phyloP scores from a whole-genome alignment of 2,797 vertebrate genomes.

The Diglossa cyanea region DNA sequence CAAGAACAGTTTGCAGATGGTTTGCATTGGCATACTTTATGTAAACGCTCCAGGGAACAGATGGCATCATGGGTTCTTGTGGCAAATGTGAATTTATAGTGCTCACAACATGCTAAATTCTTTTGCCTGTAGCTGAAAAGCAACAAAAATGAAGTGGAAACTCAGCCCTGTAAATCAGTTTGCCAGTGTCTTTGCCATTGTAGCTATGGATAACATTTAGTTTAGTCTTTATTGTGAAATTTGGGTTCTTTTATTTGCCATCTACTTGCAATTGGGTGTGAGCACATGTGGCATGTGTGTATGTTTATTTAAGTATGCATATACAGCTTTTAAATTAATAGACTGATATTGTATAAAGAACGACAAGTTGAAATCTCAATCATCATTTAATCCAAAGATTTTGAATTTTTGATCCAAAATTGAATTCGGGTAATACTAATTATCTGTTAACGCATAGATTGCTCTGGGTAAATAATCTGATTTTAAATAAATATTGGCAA shows the following conservation, averaged over 20 bases:
- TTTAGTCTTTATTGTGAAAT: not conserved
- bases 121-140: slow-evolving; percentile 67
- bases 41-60: slow-evolving; percentile 74
- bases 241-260: slow-evolving; percentile 29
- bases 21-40: slow-evolving; percentile 71
- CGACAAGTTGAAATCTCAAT: not conserved
- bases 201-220: slow-evolving; percentile 39
- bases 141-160: slow-evolving; percentile 41
- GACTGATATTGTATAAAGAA: not conserved
- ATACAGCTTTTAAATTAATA: slow-evolving; percentile 48
- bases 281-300: not conserved
- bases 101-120: slow-evolving; percentile 44
- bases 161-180: slow-evolving; percentile 51
- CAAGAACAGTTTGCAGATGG: slow-evolving; percentile 72
- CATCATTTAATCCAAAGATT: slow-evolving; percentile 6
- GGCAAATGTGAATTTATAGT: slow-evolving; percentile 73
- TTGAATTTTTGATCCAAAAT: slow-evolving; percentile 24
- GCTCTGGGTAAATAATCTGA: not conserved
- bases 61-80: slow-evolving; percentile 68
- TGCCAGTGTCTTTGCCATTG: slow-evolving; percentile 21
- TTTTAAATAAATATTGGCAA: not conserved
- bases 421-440: not conserved
- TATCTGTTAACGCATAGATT: not conserved
- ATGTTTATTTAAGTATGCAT: not conserved
- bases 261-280: not conserved